Evolutionary conservation across 2,113 vertebrate species (phyloP).

Genomic region (Daphoenositta chrysoptera): DNA sequence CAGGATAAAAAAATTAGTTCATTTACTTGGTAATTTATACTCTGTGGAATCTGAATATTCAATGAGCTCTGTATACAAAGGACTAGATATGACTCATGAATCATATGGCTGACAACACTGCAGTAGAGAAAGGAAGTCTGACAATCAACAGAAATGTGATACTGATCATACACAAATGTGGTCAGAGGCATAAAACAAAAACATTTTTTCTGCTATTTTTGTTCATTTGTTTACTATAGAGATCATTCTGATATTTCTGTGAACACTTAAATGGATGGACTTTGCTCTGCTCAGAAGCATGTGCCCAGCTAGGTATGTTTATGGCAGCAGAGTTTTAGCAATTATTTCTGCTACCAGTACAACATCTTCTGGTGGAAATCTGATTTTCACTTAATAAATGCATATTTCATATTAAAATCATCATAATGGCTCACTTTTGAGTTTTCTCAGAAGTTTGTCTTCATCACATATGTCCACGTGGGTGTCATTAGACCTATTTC

Average conservation of each 20-base stretch:
- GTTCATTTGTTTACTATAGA: neutral
- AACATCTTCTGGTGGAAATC: neutral
- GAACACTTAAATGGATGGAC: neutral
- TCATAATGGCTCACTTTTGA: neutral
- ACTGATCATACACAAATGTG: neutral
- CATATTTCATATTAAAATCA: neutral
- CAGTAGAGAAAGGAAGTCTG: constrained; percentile 4
- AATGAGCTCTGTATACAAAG: constrained; percentile 22
- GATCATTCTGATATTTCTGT: neutral
- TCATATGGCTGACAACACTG: constrained; percentile 29
- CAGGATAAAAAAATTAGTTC: neutral
- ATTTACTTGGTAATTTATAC: constrained; percentile 27
- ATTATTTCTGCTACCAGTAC: neutral
- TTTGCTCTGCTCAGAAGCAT: neutral
- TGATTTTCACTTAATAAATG: neutral
- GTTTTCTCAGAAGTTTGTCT: neutral
- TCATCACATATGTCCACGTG: neutral
- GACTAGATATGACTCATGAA: constrained; percentile 42
- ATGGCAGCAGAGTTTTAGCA: neutral
- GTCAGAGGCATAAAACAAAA: neutral
- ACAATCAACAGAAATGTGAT: constrained; percentile 33
- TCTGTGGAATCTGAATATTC: constrained; percentile 36
- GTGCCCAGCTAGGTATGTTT: neutral
- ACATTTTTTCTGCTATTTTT: neutral
- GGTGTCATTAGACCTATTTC: neutral